Conservation (phyloP, 2,797 vertebrate genomes). For the Anableps anableps region DNA sequence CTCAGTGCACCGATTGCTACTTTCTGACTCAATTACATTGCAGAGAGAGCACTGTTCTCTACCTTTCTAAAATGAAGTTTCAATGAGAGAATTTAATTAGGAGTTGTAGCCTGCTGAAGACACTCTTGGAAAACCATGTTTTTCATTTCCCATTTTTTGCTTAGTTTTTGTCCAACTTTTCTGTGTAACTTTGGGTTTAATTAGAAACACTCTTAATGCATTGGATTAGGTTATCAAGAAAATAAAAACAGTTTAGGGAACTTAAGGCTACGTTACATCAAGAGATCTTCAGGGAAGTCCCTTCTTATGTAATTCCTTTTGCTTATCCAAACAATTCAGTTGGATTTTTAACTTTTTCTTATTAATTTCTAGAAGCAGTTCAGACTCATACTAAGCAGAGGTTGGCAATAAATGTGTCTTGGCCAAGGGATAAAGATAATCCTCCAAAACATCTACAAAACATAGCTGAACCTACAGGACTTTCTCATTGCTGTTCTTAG, state of each 20-base stretch:
- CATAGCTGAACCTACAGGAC: slow-evolving; percentile 41
- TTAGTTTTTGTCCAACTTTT: slow-evolving; percentile 49
- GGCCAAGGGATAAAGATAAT: slow-evolving; percentile 59
- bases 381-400: slow-evolving; percentile 31
- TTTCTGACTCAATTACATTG: slow-evolving; percentile 82
- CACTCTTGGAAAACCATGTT: slow-evolving; percentile 59
- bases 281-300: slow-evolving; percentile 13
- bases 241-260: slow-evolving; percentile 4
- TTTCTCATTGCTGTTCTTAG: slow-evolving; percentile 48
- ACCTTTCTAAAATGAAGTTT: slow-evolving; percentile 82
- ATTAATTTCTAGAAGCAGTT: slow-evolving; percentile 30
- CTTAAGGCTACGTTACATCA: background rate
- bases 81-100: slow-evolving; percentile 83
- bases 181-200: slow-evolving; percentile 45
- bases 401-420: slow-evolving; percentile 55
- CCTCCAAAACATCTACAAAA: slow-evolving; percentile 61
- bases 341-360: slow-evolving; percentile 4
- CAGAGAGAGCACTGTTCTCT: slow-evolving; percentile 66
- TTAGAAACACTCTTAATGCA: slow-evolving; percentile 19
- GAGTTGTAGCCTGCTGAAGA: slow-evolving; percentile 76
- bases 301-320: slow-evolving; percentile 34
- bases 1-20: slow-evolving; percentile 66
- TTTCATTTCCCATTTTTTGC: slow-evolving; percentile 39
- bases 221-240: slow-evolving; percentile 14
- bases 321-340: slow-evolving; percentile 20